Conservation (phyloP, 1,140 invertebrate species). For the Reticulitermes speratus region DNA sequence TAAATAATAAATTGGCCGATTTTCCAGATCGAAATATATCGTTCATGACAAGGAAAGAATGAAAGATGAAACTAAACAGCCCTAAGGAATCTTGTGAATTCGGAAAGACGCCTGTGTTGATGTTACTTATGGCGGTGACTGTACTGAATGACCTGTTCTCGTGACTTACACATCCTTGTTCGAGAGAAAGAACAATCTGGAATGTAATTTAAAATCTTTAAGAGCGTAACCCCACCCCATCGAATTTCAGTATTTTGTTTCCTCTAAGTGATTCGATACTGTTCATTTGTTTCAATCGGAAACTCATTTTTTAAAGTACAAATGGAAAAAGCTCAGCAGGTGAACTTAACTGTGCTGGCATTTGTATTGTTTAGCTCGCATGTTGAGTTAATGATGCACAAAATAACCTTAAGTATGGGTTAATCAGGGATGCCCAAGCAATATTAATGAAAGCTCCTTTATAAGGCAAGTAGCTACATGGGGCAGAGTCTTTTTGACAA, state of each 20-base stretch:
- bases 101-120: too few species aligned
- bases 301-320: neutral
- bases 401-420: too few species aligned
- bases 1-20: too few species aligned
- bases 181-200: neutral
- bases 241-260: neutral
- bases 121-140: neutral
- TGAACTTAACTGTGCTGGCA: neutral
- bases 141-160: neutral
- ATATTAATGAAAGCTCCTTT: too few species aligned
- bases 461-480: too few species aligned
- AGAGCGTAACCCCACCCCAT: neutral
- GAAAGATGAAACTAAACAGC: too few species aligned
- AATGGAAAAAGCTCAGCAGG: neutral
- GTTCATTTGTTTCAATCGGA: slow-evolving; percentile 12
- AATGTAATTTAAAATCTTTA: neutral
- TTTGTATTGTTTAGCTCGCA: neutral
- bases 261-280: neutral
- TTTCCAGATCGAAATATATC: too few species aligned
- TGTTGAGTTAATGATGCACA: too few species aligned
- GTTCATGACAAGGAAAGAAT: too few species aligned
- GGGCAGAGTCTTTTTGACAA: too few species aligned
- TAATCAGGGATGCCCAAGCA: too few species aligned
- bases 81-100: too few species aligned
- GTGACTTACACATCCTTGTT: neutral